Base-by-base conservation (phyloP, 2,888 invertebrate genomes). In the Desoria tigrina region DNA sequence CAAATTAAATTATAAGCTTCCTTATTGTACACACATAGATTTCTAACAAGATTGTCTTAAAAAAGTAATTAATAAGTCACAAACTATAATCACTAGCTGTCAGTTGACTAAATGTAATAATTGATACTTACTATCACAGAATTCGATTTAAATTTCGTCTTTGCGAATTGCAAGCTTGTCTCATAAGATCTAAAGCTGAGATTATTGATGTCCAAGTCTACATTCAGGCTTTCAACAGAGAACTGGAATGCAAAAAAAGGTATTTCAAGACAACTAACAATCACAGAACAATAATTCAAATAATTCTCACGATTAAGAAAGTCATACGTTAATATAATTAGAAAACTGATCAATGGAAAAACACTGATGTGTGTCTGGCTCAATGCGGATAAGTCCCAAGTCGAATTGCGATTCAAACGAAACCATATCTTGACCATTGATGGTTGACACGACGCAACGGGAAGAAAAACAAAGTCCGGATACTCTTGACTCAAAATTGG, bases 311-410 rank as follows among this genome's bases (percentile, higher is more conserved):
- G n/a, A n/a, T n/a, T n/a, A n/a, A n/a, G n/a, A n/a, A n/a, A n/a
- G n/a, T n/a, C 57, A 42, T 68, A 76, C 76, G 27, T 74, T 76
- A n/a, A 76, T 71, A 37, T 76, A 76, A 65, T 76, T 76, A 2
- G 76, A 75, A 55, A 76, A 75, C 39, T 76, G 76, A 54, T 76
- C 76, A 9, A 76, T 69, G 18, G 73, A 76, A 14, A 75, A 64
- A 23, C 66, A 71, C 61, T 76, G 76, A 62, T 75, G 61, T 2
- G 69, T 69, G 61, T 76, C 76, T 9, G 76, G 74, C 54, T 76
- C 76, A 42, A 76, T 76, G 32, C 76, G 61, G 18, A 76, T 74
- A 2, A 76, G 64, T 3, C 76, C 76, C 9, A 76, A 45, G 49
- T 76, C 74, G 54, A 76, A 71, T 53, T 75, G 74, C 23, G 74